phyloP scores from a whole-genome alignment of 1,140 invertebrate species.

The Drosophila setifemur region DNA sequence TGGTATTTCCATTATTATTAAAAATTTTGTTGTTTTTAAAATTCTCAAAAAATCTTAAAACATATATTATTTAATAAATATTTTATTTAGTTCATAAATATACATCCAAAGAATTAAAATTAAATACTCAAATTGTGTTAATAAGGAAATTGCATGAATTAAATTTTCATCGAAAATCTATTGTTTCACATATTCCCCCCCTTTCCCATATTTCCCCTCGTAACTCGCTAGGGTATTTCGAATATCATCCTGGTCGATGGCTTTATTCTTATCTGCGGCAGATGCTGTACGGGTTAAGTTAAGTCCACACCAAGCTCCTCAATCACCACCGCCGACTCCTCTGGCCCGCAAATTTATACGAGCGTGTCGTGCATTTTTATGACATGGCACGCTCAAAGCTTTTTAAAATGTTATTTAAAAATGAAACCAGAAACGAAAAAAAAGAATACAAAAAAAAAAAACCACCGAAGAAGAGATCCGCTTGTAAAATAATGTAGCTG shows the following conservation, averaged over 20 bases:
- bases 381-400: conserved; percentile 55
- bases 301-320: conserved; percentile 1
- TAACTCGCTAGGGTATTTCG: conserved; percentile 4
- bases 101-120: no score
- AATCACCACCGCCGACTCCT: no score
- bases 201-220: background rate
- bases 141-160: no score
- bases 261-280: conserved; percentile 29
- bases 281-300: conserved; percentile 33
- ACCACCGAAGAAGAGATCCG: conserved; percentile 12
- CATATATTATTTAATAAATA: no score
- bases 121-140: no score
- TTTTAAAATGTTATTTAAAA: conserved; percentile 45
- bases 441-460: conserved; percentile 1
- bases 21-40: no score
- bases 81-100: no score
- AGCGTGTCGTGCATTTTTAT: conserved; percentile 71
- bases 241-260: background rate
- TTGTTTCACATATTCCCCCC: no score
- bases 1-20: no score
- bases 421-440: conserved; percentile 18
- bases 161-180: no score
- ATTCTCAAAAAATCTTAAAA: no score
- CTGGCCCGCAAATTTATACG: conserved; percentile 31
- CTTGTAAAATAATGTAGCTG: conserved; percentile 40